These are phyloP conservation scores for Maccullochella peelii DNA, from an alignment of 2,113 vertebrate species.

Conservation along the genomic window DNA sequence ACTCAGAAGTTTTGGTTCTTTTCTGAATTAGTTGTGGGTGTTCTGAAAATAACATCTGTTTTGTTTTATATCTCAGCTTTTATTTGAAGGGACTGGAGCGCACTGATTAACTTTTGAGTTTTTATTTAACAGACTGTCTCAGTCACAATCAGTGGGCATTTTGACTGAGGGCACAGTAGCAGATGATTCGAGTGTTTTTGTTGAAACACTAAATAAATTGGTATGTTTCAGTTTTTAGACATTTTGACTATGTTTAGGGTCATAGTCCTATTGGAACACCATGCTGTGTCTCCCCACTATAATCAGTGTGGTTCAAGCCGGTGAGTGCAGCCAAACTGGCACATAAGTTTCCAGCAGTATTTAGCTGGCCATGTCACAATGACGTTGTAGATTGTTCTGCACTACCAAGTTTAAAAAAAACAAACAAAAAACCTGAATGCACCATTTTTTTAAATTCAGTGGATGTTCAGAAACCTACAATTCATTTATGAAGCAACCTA, in stretches of 20 bases:
- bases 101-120: background rate
- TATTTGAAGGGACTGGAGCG: background rate
- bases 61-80: background rate
- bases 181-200: background rate
- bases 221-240: background rate
- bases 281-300: background rate
- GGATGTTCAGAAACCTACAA: background rate
- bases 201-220: background rate
- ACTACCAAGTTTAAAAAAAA: background rate
- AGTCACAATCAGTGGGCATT: background rate
- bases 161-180: background rate
- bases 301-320: background rate
- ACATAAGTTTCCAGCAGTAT: background rate
- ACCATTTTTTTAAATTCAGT: background rate
- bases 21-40: constrained; percentile 7
- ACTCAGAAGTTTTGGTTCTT: background rate
- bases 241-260: background rate
- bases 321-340: background rate
- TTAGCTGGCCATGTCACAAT: background rate
- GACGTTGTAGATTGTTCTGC: background rate
- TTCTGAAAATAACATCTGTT: background rate
- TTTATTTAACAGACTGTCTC: background rate
- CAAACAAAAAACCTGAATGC: background rate
- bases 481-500: background rate
- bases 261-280: background rate